Evolutionary conservation across 2,113 vertebrate genomes (phyloP), one percentile per base, ranked within the genome.

Genomic region (Rynchops niger): DNA sequence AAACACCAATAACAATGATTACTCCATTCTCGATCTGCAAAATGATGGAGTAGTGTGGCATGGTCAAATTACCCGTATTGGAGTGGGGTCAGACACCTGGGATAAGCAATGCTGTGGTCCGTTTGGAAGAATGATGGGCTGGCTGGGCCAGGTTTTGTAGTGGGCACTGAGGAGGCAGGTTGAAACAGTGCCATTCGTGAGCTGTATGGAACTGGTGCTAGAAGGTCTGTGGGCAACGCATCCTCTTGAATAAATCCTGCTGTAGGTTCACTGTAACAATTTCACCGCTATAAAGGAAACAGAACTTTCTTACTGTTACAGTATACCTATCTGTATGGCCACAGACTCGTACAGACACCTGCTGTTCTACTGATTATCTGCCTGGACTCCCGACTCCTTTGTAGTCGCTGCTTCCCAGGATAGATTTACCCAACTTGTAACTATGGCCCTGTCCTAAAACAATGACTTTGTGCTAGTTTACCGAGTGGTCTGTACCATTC

Each of bases 11-110:
- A 27, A 13, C 1, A 1, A 23, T 14, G 47, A 67, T 32, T 67
- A 12, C 29, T 59, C 42, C 9, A 0, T 53, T 86, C 62, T 50
- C 34, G 22, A 50, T 21, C 25, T 80, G 2, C 42, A 36, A 0
- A 91, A 8, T 7, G 32, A 9, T 23, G 19, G 38, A 26, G 4
- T 9, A 32, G 36, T 19, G 15, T 85, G 74, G 3, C 11, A 0
- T 21, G 32, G 45, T 30, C 29, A 12, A 8, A 0, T 29, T 63
- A 3, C 1, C 25, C 0, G 0, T 42, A 2, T 2, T 2, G 4
- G 43, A 36, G 27, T 12, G 14, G 52, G 27, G 18, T 77, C n/a
- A 8, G 62, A 14, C 34, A 7, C n/a, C 21, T 13, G 19, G 79
- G 63, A 8, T 2, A 2, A 42, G 34, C 36, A 6, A 5, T 4